A percentile compares a stretch with the other conserved stretches of the same genome.
phyloP scores from a whole-genome alignment of 2,797 vertebrate genomes.

The Rhinophrynus dorsalis region DNA sequence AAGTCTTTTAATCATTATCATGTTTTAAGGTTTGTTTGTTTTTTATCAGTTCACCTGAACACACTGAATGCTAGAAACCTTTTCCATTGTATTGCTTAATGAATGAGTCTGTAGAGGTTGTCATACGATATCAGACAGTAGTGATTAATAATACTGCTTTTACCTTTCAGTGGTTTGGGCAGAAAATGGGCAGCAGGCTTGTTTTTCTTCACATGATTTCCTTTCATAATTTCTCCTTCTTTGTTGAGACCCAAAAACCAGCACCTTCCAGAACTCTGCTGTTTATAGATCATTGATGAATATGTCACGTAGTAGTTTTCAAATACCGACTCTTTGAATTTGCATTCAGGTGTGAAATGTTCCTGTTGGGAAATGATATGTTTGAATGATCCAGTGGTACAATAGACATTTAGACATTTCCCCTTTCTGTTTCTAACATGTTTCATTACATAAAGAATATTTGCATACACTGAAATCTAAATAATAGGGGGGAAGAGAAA shows the following conservation, averaged over 20 bases:
- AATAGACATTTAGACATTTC: no score
- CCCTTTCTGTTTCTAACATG: no score
- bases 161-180: conserved; percentile 98
- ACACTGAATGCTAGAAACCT: no score
- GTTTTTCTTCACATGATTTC: conserved; percentile 98
- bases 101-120: no score
- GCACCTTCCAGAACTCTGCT: conserved; percentile 96
- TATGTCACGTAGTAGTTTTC: conserved; percentile 99
- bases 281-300: conserved; percentile 98
- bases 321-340: conserved; percentile 99
- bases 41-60: no score
- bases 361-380: conserved; percentile 74
- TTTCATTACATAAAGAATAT: no score
- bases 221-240: conserved; percentile 99
- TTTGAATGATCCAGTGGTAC: conserved; percentile 7
- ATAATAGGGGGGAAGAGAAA: no score
- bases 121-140: no score
- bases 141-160: conserved; percentile 29
- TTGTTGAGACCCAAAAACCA: conserved; percentile 99
- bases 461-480: no score
- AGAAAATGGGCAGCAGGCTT: conserved; percentile 98
- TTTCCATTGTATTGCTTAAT: no score
- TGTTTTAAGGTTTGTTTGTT: no score
- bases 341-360: conserved; percentile 98
- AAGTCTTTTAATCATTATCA: no score